A percentile compares a stretch with the other conserved stretches of the same genome.
phyloP scores from a whole-genome alignment of 1,140 invertebrate genomes.

The Saccostrea echinata region DNA sequence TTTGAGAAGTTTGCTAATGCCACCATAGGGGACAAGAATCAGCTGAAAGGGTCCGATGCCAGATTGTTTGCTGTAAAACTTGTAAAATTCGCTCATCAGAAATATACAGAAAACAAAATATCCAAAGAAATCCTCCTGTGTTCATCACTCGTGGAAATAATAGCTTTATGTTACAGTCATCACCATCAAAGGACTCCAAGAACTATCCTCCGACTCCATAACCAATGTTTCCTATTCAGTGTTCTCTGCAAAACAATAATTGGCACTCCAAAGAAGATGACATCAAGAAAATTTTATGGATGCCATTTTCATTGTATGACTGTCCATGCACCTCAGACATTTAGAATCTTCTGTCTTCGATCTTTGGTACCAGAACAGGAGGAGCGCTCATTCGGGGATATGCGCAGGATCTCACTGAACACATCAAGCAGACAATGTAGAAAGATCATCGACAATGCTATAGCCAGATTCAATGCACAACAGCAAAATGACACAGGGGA shows the following conservation, averaged over 20 bases:
- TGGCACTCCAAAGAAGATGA: conserved; percentile 4
- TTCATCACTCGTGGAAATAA: not conserved
- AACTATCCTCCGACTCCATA: not conserved
- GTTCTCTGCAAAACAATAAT: conserved; percentile 1
- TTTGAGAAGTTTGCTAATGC: not conserved
- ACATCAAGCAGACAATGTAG: conserved; percentile 3
- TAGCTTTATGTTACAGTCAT: not conserved
- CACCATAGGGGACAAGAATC: conserved; percentile 38
- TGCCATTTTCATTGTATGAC: conserved; percentile 49
- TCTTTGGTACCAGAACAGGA: conserved; percentile 38
- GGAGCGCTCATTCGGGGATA: conserved; percentile 35
- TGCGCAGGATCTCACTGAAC: not conserved
- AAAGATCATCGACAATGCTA: conserved; percentile 36
- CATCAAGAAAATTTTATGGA: conserved; percentile 47
- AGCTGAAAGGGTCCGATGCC: conserved; percentile 39
- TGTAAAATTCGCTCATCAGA: not conserved
- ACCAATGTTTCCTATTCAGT: conserved; percentile 19
- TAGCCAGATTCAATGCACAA: not conserved
- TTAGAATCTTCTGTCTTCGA: not conserved
- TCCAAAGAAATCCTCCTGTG: not conserved
- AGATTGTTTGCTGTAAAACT: conserved; percentile 11
- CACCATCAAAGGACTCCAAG: too few relatives aligned
- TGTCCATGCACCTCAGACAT: not conserved
- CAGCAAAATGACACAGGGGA: not conserved
- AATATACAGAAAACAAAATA: not conserved